Base-by-base conservation (phyloP, 2,113 vertebrate species). In the Phylloscopus trochiloides region DNA sequence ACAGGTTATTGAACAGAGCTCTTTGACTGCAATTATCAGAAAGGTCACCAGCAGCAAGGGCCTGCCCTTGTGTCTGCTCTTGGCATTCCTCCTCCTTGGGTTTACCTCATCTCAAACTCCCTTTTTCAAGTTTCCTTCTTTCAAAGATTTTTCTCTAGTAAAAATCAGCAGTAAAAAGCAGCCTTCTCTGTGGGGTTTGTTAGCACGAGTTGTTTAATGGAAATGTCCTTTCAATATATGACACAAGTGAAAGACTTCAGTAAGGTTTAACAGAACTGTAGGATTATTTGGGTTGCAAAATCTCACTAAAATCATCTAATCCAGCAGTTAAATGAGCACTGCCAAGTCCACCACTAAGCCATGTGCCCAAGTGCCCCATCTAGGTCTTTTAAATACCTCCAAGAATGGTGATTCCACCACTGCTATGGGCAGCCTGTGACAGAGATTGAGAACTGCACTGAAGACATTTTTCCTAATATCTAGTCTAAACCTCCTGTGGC, bases 91-190 rank as follows among this genome's bases (percentile, higher is more conserved):
- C 15, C n/a, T 91, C 26, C 32, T 36, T 9, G 14, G n/a, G 16
- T 63, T 55, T 38, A 70, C 28, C 45, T 85, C n/a, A 61, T 68
- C 77, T 50, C 66, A 48, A 52, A 45, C 24, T 57, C 45, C 32
- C 10, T 3, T 1, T 25, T 74, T 57, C 28, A 45, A n/a, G 22
- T 45, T 87, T 48, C 31, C 71, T 17, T 54, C 45, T 84, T 78
- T 61, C 73, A 48, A 42, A 81, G 47, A 12, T 59, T 92, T 80
- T 65, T 25, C n/a, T 50, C 17, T 17, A 11, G 11, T 24, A 38
- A 40, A 77, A 87, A 38, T 65, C 42, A 71, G 14, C 2, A n/a
- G n/a, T n/a, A n/a, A n/a, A n/a, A n/a, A n/a, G n/a, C n/a, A 0
- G 25, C 32, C 3, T 10, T 79, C 28, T 89, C 54, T 4, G 1